Evolutionary conservation across 1,140 invertebrate genomes (phyloP), one percentile per base, ranked within the genome.

Genomic region (Caenorhabditis remanei): DNA sequence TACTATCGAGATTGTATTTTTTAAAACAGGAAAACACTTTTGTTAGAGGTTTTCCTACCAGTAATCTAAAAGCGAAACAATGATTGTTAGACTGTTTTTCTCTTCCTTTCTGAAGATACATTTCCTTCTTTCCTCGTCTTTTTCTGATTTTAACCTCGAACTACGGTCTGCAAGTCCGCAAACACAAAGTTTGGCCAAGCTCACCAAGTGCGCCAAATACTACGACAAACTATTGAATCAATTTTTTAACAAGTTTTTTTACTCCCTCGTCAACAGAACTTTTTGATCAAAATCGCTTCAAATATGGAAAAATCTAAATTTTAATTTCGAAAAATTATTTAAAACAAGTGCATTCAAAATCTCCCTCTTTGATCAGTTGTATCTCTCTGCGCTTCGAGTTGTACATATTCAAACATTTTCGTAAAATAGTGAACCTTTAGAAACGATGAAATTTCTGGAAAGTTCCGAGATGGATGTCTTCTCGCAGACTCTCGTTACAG

Each of bases 391-490:
- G 50, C 8, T 50, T 50, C 9, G 8, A 16, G 19, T 65, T 11
- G 32, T 8, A 21, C 0, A 13, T 65, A 9, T 11, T 11, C 14
- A 24, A 41, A 71, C 8, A 71, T 32, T 71, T 71, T 41, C 61
- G n/a, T 65, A 65, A 14, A 40, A 46, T 14, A 32, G 14, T 71
- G 9, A 71, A 71, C n/a, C 11, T 53, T 83, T 53, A 41, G 79
- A 53, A 41, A 21, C 82, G 53, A 92, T 92, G 91, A 92, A 92
- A 88, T 89, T 92, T 56, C 82, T 92, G 83, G 91, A 92, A 83
- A 91, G 88, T 86, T 86, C 89, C 32, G 90, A 56, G 43, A 87
- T 92, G 48, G 91, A 92, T 41, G 84, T 82, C 40, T 82, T 92
- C 32, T 55, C 87, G 13, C 91, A 88, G 48, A 85, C 56, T 67